Evolutionary conservation across 2,113 vertebrate genomes (phyloP).

Genomic region (Xenopus borealis): DNA sequence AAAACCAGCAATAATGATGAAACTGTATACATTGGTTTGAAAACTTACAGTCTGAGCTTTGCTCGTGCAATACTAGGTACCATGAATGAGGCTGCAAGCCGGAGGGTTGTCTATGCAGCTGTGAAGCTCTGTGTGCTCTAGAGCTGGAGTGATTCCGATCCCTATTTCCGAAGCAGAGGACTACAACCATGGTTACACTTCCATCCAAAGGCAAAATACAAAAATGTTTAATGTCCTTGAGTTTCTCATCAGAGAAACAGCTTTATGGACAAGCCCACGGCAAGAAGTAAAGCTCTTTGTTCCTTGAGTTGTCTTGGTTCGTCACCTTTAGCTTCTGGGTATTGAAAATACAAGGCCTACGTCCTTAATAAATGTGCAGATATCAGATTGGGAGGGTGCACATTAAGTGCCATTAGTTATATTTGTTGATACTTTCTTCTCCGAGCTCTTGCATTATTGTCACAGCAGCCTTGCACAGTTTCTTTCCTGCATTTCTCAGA

Average conservation of each 20-base stretch:
- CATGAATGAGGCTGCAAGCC: constrained; percentile 20
- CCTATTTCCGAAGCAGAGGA: constrained; percentile 38
- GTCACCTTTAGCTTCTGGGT: not conserved
- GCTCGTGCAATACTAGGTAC: constrained; percentile 13
- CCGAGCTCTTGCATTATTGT: too few relatives aligned
- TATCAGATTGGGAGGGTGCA: too few relatives aligned
- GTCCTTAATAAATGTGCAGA: too few relatives aligned
- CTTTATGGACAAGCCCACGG: not conserved
- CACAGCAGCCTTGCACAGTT: not conserved
- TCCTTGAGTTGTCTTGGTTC: not conserved
- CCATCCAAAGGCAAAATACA: not conserved
- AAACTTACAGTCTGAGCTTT: constrained; percentile 15
- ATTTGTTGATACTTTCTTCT: too few relatives aligned
- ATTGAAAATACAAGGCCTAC: not conserved
- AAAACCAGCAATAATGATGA: not conserved
- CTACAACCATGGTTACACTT: constrained; percentile 18
- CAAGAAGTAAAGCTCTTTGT: not conserved
- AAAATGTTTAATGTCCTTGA: not conserved
- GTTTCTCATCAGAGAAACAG: not conserved
- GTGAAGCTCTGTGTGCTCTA: constrained; percentile 4
- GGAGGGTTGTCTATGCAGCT: not conserved
- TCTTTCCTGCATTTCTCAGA: not conserved
- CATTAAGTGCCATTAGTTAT: too few relatives aligned
- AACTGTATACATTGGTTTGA: too few relatives aligned
- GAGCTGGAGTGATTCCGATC: constrained; percentile 30